Percentiles rank a stretch among this genome's conserved stretches.
These are phyloP conservation scores for Himantopus leucocephalus DNA, from an alignment of 2,113 vertebrate species.

Conservation along the genomic window DNA sequence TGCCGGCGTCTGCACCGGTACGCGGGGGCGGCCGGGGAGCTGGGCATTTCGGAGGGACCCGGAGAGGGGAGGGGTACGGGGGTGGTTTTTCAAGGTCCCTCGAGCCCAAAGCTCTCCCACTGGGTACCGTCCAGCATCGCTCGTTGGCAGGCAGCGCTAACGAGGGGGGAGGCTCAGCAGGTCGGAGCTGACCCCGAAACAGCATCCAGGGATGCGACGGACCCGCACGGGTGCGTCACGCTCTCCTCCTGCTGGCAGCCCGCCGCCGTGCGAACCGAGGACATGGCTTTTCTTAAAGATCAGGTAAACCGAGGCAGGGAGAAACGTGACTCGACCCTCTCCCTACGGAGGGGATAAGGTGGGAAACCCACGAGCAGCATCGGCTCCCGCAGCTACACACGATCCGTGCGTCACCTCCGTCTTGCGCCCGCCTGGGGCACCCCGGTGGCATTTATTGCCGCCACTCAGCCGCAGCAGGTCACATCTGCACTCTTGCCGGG, in stretches of 20 bases:
- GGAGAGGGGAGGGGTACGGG: fast-evolving
- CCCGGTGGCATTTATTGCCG: background rate
- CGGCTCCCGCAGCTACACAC: fast-evolving
- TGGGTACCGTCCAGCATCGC: background rate
- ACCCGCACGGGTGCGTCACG: background rate
- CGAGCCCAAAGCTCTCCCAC: background rate
- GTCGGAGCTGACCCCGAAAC: background rate
- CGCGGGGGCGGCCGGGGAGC: background rate
- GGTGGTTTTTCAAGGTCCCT: no score
- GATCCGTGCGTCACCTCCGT: fast-evolving
- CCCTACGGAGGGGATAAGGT: background rate
- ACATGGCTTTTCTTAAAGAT: background rate
- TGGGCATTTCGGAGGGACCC: background rate
- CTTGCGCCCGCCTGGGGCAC: background rate
- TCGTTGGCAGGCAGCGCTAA: background rate
- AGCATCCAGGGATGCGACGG: background rate
- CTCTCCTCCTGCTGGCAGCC: background rate
- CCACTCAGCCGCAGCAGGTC: background rate
- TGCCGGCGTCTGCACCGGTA: background rate
- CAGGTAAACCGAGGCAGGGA: background rate
- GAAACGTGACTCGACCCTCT: fast-evolving
- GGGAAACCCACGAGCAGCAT: background rate
- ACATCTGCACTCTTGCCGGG: background rate
- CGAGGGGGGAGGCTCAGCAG: background rate
- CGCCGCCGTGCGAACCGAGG: background rate